phyloP scores from a whole-genome alignment of 2,113 vertebrate species.

The cattle (Bos taurus) region DNA sequence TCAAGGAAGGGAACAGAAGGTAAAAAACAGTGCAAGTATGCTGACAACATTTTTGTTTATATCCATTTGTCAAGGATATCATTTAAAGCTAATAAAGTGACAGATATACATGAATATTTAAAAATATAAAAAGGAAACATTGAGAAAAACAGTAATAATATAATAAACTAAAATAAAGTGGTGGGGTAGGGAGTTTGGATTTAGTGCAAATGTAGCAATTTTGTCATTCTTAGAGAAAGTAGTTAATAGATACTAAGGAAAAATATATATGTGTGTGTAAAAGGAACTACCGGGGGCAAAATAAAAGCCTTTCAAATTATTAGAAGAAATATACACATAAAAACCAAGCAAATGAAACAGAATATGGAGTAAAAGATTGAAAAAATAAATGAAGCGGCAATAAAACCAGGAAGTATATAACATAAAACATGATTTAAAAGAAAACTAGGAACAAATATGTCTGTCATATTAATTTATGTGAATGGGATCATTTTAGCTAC shows the following conservation, averaged over 20 bases:
- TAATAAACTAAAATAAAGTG: background rate
- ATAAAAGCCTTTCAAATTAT: slow-evolving; percentile 29
- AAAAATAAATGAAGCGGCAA: slow-evolving; percentile 42
- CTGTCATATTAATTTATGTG: slow-evolving; percentile 44
- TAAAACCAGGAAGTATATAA: slow-evolving; percentile 36
- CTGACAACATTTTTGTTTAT: background rate
- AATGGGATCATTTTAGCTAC: slow-evolving; percentile 11
- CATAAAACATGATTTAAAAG: slow-evolving; percentile 49
- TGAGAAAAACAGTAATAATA: background rate
- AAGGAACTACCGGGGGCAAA: background rate
- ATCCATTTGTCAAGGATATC: background rate
- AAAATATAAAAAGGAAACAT: background rate
- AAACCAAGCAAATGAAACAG: slow-evolving; percentile 37
- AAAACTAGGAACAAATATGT: background rate
- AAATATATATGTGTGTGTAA: background rate
- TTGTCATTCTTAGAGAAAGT: background rate
- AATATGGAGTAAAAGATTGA: slow-evolving; percentile 40
- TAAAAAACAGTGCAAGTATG: background rate
- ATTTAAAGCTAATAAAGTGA: slow-evolving; percentile 25
- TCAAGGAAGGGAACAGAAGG: background rate
- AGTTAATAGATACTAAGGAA: background rate
- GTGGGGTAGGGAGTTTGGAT: background rate
- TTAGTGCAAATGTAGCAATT: background rate
- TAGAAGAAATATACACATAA: slow-evolving; percentile 46
- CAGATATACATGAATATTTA: background rate